Evolutionary conservation across 2,888 invertebrate species (phyloP), one percentile per base, ranked within the genome.

Genomic region (Ernsta delagoae): DNA sequence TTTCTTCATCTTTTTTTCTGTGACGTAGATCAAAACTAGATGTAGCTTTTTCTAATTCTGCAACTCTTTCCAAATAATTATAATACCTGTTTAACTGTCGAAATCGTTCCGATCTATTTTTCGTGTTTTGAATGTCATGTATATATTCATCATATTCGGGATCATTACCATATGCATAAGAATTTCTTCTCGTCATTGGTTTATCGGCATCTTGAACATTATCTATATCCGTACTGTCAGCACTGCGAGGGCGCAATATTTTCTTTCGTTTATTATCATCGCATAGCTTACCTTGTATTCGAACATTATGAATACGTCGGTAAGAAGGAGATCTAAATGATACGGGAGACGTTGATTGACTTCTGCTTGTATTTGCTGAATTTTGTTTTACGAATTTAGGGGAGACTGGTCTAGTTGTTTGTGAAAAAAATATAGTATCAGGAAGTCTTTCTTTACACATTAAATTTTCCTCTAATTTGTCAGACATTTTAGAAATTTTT

Each of bases 51-150:
- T 98, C 98, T 69, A 98, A 85, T 78, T 97, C 96, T 0, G 96
- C 96, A 61, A 98, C 96, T 77, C 98, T 95, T 86, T 98, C 98
- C 71, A 98, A 93, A 74, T 96, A 97, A 43, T 96, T 94, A 83
- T 98, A 98, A 83, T 98, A 97, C 68, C 96, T 95, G 81, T 97
- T 97, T 0, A 98, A 92, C 77, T 98, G 98, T 62, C 96, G 95
- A 85, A 98, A 98, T 71, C 97, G 94, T 70, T 96, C 96, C 0
- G 97, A 97, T 83, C 96, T 96, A 64, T 94, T 94, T 75, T 95
- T 95, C 3, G 96, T 94, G 69, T 95, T 94, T 77, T 95, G 85
- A 78, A 96, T 88, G 75, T 96, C 96, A 41, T 94, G 87, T 59
- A 96, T 90, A 77, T 96, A 96, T 72, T 95, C 95, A 74, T 95